Conservation (phyloP, 2,797 vertebrate genomes). For the Selene dorsalis region DNA sequence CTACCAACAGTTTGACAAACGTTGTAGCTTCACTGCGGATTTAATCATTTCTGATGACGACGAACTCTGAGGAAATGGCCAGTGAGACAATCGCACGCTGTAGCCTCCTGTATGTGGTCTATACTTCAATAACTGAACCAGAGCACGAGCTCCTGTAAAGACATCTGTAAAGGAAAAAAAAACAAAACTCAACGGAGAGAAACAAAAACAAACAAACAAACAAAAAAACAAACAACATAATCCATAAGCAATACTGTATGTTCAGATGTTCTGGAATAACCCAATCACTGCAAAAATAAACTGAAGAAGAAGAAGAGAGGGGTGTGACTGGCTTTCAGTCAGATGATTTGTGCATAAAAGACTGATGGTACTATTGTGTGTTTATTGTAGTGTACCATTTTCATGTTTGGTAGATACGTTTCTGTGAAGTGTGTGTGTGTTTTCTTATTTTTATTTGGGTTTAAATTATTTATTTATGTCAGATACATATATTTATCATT, state of each 20-base stretch:
- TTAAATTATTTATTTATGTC: constrained; percentile 72
- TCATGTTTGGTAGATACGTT: constrained; percentile 52
- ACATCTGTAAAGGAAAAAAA: not conserved
- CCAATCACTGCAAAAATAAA: constrained; percentile 15
- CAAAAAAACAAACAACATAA: constrained; percentile 16
- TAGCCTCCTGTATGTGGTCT: constrained; percentile 30
- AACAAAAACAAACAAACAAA: not conserved
- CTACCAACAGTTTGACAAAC: not conserved
- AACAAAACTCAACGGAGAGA: constrained; percentile 8
- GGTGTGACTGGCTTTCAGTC: not conserved
- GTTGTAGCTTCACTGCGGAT: constrained; percentile 46
- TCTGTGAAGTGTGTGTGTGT: constrained; percentile 30
- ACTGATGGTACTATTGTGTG: constrained; percentile 57
- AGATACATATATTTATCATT: constrained; percentile 62
- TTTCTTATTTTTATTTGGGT: constrained; percentile 30
- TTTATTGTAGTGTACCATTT: constrained; percentile 47
- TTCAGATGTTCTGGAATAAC: constrained; percentile 29
- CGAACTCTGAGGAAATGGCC: constrained; percentile 65
- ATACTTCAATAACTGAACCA: constrained; percentile 34
- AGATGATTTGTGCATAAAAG: constrained; percentile 19
- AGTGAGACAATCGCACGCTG: constrained; percentile 39
- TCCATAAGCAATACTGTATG: constrained; percentile 43
- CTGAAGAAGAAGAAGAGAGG: not conserved
- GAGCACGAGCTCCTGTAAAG: constrained; percentile 23
- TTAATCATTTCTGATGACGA: constrained; percentile 68